These are phyloP conservation scores for Heliocidaris tuberculata DNA, from an alignment of 35 echinoderm and acorn worm genomes.

Conservation along the genomic window DNA sequence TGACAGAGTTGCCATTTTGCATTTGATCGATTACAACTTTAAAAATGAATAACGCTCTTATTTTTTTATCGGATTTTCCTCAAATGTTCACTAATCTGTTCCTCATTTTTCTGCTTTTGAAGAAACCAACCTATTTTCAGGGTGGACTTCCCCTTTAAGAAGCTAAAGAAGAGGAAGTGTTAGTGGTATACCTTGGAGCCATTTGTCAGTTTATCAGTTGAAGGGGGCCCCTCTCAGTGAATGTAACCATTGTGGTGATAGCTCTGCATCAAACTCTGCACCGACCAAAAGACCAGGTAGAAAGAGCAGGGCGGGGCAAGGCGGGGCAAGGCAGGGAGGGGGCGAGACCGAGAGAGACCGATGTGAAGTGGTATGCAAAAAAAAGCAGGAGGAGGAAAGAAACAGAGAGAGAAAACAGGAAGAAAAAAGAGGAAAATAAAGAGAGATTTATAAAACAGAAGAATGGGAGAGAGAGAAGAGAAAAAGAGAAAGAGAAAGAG, in stretches of 20 bases:
- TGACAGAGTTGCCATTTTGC: too few species aligned
- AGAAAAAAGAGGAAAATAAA: not conserved
- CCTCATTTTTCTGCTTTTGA: too few species aligned
- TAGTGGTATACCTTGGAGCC: slow-evolving; percentile 41
- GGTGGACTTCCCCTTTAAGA: not conserved
- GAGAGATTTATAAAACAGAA: not conserved
- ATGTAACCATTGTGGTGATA: slow-evolving; percentile 40
- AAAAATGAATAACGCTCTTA: too few species aligned
- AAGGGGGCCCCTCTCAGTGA: not conserved
- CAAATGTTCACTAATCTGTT: too few species aligned
- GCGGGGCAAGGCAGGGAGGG: not conserved
- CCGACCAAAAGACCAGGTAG: not conserved
- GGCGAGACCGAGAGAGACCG: not conserved
- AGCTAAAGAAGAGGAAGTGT: not conserved
- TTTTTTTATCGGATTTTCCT: too few species aligned
- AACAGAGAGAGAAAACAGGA: not conserved
- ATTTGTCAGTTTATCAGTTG: not conserved
- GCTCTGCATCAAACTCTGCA: slow-evolving; percentile 21
- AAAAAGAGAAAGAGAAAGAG: not conserved
- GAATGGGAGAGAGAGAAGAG: not conserved
- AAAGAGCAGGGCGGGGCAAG: not conserved
- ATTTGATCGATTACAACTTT: too few species aligned
- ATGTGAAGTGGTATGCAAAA: slow-evolving; percentile 11
- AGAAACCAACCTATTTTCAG: too few species aligned
- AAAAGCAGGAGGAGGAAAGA: not conserved